Conservation (phyloP, 2,888 invertebrate genomes). For the Agonopterix subpropinquella region DNA sequence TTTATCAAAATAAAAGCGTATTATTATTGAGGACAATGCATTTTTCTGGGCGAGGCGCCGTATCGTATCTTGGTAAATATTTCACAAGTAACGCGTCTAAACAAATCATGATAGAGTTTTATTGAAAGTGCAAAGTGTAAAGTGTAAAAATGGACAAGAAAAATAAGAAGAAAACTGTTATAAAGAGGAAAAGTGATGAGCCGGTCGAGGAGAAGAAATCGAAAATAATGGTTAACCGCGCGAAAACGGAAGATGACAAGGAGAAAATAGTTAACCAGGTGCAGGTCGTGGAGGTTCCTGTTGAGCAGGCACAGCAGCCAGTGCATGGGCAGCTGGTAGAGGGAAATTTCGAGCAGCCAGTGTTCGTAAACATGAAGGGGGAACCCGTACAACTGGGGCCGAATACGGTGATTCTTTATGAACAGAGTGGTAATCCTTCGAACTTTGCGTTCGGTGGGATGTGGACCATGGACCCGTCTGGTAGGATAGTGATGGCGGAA, state of each 20-base stretch:
- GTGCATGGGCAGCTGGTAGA: slow-evolving; percentile 67
- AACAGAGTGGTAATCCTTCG: slow-evolving; percentile 65
- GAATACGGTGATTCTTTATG: slow-evolving; percentile 68
- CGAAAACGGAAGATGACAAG: slow-evolving; percentile 49
- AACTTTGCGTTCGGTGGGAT: slow-evolving; percentile 69
- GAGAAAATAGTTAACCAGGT: slow-evolving; percentile 63
- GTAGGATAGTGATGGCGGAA: slow-evolving; percentile 70
- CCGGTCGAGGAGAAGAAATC: slow-evolving; percentile 56
- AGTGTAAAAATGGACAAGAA: slow-evolving; percentile 71
- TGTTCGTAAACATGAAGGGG: slow-evolving; percentile 65
- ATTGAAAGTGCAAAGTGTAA: slow-evolving; percentile 23
- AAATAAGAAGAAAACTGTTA: slow-evolving; percentile 67
- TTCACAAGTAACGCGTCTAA: slow-evolving; percentile 16
- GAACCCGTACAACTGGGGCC: slow-evolving; percentile 69
- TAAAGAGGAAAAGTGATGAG: slow-evolving; percentile 68
- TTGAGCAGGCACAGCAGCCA: slow-evolving; percentile 65
- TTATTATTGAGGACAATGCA: slow-evolving; percentile 33
- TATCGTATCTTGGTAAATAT: slow-evolving; percentile 16
- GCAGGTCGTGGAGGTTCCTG: slow-evolving; percentile 65
- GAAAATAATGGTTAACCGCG: slow-evolving; percentile 55
- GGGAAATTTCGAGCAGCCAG: slow-evolving; percentile 68
- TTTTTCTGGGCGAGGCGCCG: slow-evolving; percentile 40
- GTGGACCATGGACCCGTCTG: slow-evolving; percentile 70
- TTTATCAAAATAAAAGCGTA: not conserved
- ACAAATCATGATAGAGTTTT: slow-evolving; percentile 22